Conservation (phyloP, 2,888 invertebrate species). For the Cotesia congregata region DNA sequence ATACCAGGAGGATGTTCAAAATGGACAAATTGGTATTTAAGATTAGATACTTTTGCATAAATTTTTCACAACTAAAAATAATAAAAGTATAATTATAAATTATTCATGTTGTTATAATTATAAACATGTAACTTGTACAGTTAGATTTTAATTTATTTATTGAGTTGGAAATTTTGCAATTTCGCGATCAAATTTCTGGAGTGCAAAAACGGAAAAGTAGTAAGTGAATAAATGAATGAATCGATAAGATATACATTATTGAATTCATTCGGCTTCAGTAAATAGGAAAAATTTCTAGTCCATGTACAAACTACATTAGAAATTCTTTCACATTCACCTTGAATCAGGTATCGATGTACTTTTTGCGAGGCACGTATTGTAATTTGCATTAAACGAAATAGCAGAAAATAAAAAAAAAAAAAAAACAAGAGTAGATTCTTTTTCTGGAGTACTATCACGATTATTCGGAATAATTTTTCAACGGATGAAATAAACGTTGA, state of each 20-base stretch:
- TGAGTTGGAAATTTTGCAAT: neutral
- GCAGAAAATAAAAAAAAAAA: conserved; percentile 31
- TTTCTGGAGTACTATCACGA: neutral
- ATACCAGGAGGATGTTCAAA: too few relatives aligned
- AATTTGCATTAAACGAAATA: conserved; percentile 50
- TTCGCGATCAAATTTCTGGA: neutral
- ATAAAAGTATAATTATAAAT: too few relatives aligned
- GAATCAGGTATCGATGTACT: conserved; percentile 58
- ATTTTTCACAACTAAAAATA: too few relatives aligned
- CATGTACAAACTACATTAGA: conserved; percentile 61
- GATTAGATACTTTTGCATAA: too few relatives aligned
- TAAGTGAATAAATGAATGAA: conserved; percentile 1
- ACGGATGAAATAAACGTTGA: too few relatives aligned
- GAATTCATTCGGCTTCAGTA: neutral
- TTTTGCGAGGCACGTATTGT: conserved; percentile 54
- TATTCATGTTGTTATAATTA: too few relatives aligned
- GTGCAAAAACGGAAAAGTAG: neutral
- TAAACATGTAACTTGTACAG: too few relatives aligned
- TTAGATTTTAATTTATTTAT: neutral
- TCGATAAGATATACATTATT: conserved; percentile 1
- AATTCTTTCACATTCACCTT: conserved; percentile 50
- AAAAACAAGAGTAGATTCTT: conserved; percentile 25
- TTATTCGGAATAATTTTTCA: neutral
- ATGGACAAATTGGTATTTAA: too few relatives aligned
- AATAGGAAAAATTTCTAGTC: conserved; percentile 61